Evolutionary conservation across 30 jellyfish, hydroid and myxozoan species (phyloP).

Genomic region (Chrysaora quinquecirrha): DNA sequence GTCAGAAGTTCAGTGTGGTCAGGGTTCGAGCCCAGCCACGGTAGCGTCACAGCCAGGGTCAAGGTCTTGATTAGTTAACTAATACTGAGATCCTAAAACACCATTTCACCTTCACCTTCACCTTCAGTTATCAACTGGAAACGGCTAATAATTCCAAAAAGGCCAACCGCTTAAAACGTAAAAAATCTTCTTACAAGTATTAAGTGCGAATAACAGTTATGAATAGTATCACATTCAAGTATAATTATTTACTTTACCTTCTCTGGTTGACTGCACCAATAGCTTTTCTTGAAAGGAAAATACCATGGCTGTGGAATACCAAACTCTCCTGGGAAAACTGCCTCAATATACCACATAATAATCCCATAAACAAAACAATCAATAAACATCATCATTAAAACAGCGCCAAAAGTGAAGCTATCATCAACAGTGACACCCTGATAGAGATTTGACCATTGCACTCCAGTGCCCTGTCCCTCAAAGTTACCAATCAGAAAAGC

Average conservation of each 20-base stretch:
- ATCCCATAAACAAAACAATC: conserved; percentile 85
- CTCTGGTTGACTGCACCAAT: conserved; percentile 71
- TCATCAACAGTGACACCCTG: conserved; percentile 94
- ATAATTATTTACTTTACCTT: conserved; percentile 49
- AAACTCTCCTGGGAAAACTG: conserved; percentile 92
- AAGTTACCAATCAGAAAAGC: conserved; percentile 85
- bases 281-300: conserved; percentile 81
- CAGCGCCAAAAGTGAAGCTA: conserved; percentile 77
- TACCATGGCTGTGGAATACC: conserved; percentile 95
- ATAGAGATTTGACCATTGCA: conserved; percentile 81
- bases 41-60: no score
- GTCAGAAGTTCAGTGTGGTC: no score
- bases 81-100: no score
- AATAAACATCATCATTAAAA: conserved; percentile 74
- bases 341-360: conserved; percentile 91
- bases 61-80: no score
- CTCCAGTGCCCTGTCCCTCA: conserved; percentile 97
- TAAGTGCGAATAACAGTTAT: no score
- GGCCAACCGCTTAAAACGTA: no score
- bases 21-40: no score
- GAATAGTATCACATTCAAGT: no score
- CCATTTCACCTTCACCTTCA: no score
- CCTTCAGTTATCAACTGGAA: no score
- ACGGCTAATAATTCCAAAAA: no score
- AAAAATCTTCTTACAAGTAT: no score